Evolutionary conservation across 2,113 vertebrate genomes (phyloP).

Genomic region (Python bivittatus): DNA sequence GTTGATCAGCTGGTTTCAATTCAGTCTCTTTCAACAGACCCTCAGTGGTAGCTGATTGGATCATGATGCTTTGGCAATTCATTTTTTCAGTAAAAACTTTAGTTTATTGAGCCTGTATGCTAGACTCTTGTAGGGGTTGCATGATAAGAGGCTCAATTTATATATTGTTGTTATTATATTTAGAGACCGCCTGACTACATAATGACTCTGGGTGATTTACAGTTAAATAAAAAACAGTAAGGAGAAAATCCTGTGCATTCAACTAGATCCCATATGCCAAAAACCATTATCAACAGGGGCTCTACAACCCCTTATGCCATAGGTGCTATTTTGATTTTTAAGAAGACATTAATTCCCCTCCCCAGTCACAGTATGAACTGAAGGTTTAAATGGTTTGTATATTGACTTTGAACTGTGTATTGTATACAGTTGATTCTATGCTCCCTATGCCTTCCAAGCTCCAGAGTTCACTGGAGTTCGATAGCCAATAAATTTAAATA

Average conservation of each 20-base stretch:
- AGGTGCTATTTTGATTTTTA: not conserved
- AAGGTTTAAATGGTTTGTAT: not conserved
- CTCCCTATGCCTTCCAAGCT: not conserved
- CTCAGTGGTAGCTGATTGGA: too few species aligned
- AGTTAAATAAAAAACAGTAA: not conserved
- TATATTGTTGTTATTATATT: not conserved
- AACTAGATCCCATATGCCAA: not conserved
- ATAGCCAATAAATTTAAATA: not conserved
- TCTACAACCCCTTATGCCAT: not conserved
- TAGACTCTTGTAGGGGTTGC: not conserved
- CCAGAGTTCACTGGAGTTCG: not conserved
- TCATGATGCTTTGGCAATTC: too few species aligned
- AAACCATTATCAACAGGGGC: not conserved
- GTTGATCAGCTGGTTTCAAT: too few species aligned
- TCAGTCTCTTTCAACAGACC: too few species aligned
- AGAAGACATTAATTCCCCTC: not conserved
- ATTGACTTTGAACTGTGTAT: not conserved
- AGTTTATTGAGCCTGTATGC: not conserved
- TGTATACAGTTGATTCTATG: not conserved
- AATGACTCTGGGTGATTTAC: not conserved
- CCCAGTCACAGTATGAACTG: not conserved
- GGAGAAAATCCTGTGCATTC: not conserved
- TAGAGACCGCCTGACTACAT: not conserved
- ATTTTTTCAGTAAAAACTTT: not conserved
- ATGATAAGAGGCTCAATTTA: not conserved